Conservation (phyloP, 2,797 vertebrate genomes). For the Cynopterus sphinx region DNA sequence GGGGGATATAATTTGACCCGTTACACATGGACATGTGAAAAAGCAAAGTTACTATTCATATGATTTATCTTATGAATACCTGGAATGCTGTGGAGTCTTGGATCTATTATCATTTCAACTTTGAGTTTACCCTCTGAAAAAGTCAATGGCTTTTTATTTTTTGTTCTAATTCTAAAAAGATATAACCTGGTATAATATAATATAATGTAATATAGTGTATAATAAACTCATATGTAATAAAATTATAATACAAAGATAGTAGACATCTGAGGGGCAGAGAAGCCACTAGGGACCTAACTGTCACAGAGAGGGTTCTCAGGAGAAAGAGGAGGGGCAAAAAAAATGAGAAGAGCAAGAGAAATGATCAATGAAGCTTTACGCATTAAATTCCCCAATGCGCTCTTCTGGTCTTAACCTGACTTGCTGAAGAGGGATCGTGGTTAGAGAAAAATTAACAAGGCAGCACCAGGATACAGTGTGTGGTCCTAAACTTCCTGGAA, state of each 20-base stretch:
- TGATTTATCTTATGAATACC: not conserved
- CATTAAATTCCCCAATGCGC: not conserved
- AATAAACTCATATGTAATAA: not conserved
- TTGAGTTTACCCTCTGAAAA: not conserved
- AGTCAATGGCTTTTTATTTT: not conserved
- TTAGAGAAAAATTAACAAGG: not conserved
- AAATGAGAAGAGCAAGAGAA: not conserved
- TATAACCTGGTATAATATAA: not conserved
- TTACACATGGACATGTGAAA: not conserved
- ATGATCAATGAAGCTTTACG: not conserved
- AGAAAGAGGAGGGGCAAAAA: not conserved
- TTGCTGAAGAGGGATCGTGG: not conserved
- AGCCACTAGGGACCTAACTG: not conserved
- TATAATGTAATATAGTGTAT: not conserved
- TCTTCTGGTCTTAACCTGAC: not conserved
- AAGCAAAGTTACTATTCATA: not conserved
- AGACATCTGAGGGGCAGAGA: not conserved
- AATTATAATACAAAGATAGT: not conserved
- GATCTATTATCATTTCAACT: not conserved
- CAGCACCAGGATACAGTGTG: too few species aligned
- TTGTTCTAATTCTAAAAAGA: conserved; percentile 1
- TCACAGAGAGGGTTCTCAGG: not conserved
- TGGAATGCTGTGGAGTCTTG: not conserved
- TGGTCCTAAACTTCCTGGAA: not conserved
- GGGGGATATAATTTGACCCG: not conserved